phyloP scores from a whole-genome alignment of 1,140 invertebrate species.

The Heliconius hewitsoni region DNA sequence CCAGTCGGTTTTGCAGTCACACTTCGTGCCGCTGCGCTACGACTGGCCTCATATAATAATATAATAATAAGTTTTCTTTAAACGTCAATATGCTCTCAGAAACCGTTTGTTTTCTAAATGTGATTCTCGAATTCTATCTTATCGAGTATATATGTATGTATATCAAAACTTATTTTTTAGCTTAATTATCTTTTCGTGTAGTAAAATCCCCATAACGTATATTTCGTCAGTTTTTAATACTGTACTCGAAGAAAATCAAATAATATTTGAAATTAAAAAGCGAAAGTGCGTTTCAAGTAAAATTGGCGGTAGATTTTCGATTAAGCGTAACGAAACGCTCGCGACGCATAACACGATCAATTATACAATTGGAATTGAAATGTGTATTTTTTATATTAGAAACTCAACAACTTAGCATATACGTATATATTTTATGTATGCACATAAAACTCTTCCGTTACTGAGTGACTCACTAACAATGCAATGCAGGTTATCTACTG shows the following conservation, averaged over 20 bases:
- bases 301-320: slow-evolving; percentile 23
- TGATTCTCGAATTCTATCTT: background rate
- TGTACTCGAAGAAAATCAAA: slow-evolving; percentile 1
- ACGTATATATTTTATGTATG: too few species aligned
- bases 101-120: too few species aligned
- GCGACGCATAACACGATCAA: slow-evolving; percentile 18
- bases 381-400: slow-evolving; percentile 7
- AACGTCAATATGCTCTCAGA: too few species aligned
- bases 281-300: slow-evolving; percentile 24
- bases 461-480: too few species aligned
- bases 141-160: background rate
- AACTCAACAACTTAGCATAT: too few species aligned
- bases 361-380: slow-evolving; percentile 23
- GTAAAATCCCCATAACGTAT: background rate
- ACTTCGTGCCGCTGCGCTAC: too few species aligned
- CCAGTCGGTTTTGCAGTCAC: too few species aligned
- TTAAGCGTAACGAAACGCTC: slow-evolving; percentile 26
- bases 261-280: slow-evolving; percentile 21
- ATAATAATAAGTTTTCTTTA: too few species aligned
- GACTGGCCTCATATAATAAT: too few species aligned
- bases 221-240: background rate
- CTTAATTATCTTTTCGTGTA: background rate
- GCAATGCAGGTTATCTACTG: too few species aligned
- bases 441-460: too few species aligned
- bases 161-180: background rate